Conservation (phyloP, 2,797 vertebrate genomes). For the Malacoraja senta region DNA sequence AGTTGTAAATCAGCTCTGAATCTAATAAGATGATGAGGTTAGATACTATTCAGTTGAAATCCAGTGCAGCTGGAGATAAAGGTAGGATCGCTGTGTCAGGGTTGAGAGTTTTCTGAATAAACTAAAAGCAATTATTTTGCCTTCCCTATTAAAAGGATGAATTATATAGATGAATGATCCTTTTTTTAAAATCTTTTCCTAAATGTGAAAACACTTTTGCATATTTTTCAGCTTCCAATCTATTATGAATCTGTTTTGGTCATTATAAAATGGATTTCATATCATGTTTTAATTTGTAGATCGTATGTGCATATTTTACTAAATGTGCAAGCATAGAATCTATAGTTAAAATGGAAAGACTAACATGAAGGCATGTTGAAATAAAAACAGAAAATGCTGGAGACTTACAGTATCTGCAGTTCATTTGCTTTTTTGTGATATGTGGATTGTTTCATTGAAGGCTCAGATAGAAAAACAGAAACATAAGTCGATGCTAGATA, state of each 20-base stretch:
- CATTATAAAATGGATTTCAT: neutral
- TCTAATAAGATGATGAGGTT: neutral
- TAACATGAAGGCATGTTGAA: neutral
- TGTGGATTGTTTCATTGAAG: too few species aligned
- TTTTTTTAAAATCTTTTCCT: neutral
- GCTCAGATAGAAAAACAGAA: neutral
- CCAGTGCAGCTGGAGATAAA: neutral
- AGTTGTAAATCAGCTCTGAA: neutral
- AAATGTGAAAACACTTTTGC: conserved; percentile 1
- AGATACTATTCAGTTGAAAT: neutral
- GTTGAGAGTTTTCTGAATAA: neutral
- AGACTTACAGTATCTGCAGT: too few species aligned
- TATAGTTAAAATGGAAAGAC: neutral
- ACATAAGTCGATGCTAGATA: neutral
- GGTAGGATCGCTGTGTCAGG: neutral
- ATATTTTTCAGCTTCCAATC: neutral
- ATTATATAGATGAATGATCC: neutral
- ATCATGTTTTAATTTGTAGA: neutral
- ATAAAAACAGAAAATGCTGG: too few species aligned
- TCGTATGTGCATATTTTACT: too few species aligned
- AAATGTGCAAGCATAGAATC: neutral
- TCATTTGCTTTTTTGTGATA: too few species aligned
- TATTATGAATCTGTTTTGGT: neutral
- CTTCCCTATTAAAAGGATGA: neutral
- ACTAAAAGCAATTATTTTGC: neutral